A percentile compares a stretch with the other conserved stretches of the same genome.
These are phyloP conservation scores for Hirudinaria manillensis DNA, from an alignment of 2,888 invertebrate genomes.

Conservation along the genomic window DNA sequence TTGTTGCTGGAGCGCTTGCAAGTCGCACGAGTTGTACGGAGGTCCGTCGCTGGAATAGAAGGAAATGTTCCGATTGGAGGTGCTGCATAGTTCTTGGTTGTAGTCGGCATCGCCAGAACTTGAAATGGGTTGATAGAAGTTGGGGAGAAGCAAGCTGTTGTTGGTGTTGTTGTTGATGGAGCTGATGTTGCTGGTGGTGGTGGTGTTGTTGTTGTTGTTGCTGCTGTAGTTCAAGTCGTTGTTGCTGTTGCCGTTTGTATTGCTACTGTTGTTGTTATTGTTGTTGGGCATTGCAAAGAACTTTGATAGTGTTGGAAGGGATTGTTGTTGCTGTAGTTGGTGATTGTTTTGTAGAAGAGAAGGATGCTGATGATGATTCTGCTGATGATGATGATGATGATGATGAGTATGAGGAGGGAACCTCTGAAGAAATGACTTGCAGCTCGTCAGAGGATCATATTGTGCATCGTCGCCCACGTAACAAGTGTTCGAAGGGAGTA, in stretches of 20 bases:
- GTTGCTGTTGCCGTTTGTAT: background rate
- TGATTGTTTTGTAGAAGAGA: background rate
- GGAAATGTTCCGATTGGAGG: background rate
- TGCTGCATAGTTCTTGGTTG: background rate
- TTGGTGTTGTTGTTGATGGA: background rate
- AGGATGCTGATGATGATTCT: background rate
- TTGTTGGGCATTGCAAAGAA: background rate
- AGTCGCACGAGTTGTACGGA: background rate
- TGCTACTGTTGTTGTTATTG: background rate
- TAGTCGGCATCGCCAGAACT: background rate
- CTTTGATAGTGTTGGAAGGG: background rate
- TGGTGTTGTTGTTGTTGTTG: background rate
- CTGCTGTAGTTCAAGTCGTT: background rate
- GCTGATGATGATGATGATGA: slow-evolving; percentile 18
- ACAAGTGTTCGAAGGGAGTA: no score
- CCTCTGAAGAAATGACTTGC: no score
- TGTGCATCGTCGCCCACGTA: no score
- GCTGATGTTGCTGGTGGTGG: background rate
- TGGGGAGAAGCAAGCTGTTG: slow-evolving; percentile 6
- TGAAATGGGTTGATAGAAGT: background rate
- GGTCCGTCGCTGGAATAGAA: background rate
- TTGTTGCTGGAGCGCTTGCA: background rate
- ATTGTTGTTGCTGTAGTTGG: slow-evolving; percentile 4
- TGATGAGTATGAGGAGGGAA: background rate
- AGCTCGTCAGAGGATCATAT: no score